A percentile compares a stretch with the other conserved stretches of the same genome.
Conservation (phyloP, 2,797 vertebrate species). For the Distichodus sexfasciatus region DNA sequence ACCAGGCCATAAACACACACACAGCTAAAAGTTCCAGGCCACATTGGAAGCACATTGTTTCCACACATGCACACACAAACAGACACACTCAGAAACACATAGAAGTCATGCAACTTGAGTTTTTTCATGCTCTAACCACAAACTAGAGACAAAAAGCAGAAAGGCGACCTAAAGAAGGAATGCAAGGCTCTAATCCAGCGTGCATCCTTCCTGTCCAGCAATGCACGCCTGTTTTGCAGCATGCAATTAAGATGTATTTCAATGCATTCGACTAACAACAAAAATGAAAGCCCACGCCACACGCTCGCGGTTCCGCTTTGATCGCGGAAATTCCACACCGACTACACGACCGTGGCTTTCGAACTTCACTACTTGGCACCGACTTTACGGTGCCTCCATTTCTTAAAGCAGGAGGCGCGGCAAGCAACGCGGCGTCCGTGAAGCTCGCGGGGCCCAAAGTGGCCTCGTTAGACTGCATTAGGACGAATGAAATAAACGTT, state of each 20-base stretch:
- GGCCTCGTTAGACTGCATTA: no score
- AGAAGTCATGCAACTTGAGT: slow-evolving; percentile 32
- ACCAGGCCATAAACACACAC: slow-evolving; percentile 24
- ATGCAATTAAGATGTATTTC: slow-evolving; percentile 29
- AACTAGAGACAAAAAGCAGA: slow-evolving; percentile 10
- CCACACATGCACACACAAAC: neutral
- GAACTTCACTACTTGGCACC: no score
- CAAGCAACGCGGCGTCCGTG: no score
- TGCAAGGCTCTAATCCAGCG: slow-evolving; percentile 9
- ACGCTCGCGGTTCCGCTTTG: no score
- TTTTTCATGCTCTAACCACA: slow-evolving; percentile 32
- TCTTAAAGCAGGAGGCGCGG: no score
- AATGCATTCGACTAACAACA: neutral
- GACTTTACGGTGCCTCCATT: no score
- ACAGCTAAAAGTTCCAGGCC: slow-evolving; percentile 10
- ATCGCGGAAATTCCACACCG: no score
- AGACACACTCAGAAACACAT: neutral
- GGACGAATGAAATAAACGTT: no score
- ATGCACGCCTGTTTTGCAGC: slow-evolving; percentile 21
- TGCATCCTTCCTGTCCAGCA: slow-evolving; percentile 24
- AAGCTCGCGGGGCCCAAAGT: no score
- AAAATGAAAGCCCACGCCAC: no score
- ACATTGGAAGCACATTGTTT: slow-evolving; percentile 9
- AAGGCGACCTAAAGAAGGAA: slow-evolving; percentile 30
- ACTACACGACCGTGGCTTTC: no score